phyloP scores from a whole-genome alignment of 2,797 vertebrate genomes.

The Tapirus indicus region DNA sequence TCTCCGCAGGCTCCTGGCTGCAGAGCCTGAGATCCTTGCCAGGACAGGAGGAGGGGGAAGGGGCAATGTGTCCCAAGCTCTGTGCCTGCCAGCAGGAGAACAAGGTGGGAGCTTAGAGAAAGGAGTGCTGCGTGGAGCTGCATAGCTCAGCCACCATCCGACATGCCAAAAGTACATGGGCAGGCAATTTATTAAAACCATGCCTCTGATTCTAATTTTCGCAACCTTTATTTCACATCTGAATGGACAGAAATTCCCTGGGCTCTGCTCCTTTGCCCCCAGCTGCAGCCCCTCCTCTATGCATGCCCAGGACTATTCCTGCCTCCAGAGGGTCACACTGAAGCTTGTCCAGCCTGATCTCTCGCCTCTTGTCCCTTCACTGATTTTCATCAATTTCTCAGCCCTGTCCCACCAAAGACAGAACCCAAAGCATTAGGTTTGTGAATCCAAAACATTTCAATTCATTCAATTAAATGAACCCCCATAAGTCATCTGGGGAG shows the following conservation, averaged over 20 bases:
- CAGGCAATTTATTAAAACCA: neutral
- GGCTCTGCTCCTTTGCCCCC: neutral
- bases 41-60: slow-evolving; percentile 52
- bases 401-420: neutral
- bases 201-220: neutral
- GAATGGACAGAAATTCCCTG: neutral
- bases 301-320: neutral
- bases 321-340: neutral
- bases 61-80: slow-evolving; percentile 46
- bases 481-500: neutral
- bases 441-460: neutral
- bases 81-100: neutral
- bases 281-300: too few species aligned
- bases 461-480: neutral
- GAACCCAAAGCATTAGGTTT: neutral
- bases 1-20: slow-evolving; percentile 76
- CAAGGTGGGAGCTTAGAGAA: neutral
- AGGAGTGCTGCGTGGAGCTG: neutral
- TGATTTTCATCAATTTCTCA: neutral
- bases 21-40: slow-evolving; percentile 61
- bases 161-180: neutral
- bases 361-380: neutral
- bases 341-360: neutral
- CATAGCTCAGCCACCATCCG: neutral
- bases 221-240: neutral